These are phyloP conservation scores for Microchrysa polita DNA, from an alignment of 2,888 invertebrate species.

Conservation along the genomic window DNA sequence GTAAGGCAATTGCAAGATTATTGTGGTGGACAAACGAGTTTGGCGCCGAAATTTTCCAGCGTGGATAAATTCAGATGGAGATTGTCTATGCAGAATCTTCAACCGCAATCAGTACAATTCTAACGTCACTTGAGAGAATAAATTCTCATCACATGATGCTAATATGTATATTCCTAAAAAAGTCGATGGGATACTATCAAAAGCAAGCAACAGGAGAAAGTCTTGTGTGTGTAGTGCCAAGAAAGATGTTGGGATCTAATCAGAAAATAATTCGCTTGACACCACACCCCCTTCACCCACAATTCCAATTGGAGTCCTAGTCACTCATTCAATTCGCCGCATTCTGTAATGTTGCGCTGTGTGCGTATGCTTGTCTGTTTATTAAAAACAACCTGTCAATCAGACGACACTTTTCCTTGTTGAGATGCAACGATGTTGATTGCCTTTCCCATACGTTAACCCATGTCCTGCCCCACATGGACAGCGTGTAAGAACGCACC, in stretches of 20 bases:
- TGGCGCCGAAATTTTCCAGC: not conserved
- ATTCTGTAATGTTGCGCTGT: not conserved
- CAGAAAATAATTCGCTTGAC: not conserved
- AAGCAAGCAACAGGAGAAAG: conserved; percentile 2
- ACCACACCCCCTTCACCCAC: not conserved
- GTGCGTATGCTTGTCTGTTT: not conserved
- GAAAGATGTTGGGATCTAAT: not conserved
- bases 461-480: too few relatives aligned
- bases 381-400: too few relatives aligned
- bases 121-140: not conserved
- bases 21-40: too few relatives aligned
- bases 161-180: too few relatives aligned
- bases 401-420: too few relatives aligned
- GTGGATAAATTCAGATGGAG: not conserved
- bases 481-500: too few relatives aligned
- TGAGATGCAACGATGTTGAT: too few relatives aligned
- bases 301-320: not conserved
- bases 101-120: not conserved
- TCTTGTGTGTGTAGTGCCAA: not conserved
- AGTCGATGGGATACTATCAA: not conserved
- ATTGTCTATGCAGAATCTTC: not conserved
- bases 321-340: not conserved
- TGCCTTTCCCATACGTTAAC: too few relatives aligned
- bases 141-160: conserved; percentile 26
- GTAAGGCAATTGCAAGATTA: not conserved